These are phyloP conservation scores for Zapornia atra DNA, from an alignment of 2,113 vertebrate genomes.

Conservation along the genomic window DNA sequence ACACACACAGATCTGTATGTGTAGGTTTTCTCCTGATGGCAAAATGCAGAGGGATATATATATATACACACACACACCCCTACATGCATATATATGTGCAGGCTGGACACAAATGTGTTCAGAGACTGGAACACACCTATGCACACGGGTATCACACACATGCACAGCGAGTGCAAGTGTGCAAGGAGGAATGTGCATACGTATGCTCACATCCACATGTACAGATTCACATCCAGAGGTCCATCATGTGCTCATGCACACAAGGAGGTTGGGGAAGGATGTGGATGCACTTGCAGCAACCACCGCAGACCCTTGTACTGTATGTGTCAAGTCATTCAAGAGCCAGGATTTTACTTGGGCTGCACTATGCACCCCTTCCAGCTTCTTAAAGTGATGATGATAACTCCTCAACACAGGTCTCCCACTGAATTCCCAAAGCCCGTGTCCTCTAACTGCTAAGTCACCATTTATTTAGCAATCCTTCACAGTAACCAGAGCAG, in stretches of 20 bases:
- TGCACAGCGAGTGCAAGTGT: fast-evolving
- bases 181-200: fast-evolving
- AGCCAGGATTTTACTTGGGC: background rate
- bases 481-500: background rate
- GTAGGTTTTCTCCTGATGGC: background rate
- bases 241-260: background rate
- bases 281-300: background rate
- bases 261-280: background rate
- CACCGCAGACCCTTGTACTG: background rate
- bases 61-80: background rate
- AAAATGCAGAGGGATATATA: background rate
- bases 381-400: background rate
- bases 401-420: background rate
- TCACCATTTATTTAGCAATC: background rate
- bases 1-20: background rate
- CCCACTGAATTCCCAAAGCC: background rate
- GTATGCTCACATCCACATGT: background rate
- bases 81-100: fast-evolving
- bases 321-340: background rate
- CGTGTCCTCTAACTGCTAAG: background rate
- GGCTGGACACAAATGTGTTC: background rate
- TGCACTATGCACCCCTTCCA: background rate
- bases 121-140: background rate
- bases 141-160: background rate
- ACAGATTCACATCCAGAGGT: too few relatives aligned